Base-by-base conservation (phyloP, 2,113 vertebrate genomes). In the Tragelaphus strepsiceros region DNA sequence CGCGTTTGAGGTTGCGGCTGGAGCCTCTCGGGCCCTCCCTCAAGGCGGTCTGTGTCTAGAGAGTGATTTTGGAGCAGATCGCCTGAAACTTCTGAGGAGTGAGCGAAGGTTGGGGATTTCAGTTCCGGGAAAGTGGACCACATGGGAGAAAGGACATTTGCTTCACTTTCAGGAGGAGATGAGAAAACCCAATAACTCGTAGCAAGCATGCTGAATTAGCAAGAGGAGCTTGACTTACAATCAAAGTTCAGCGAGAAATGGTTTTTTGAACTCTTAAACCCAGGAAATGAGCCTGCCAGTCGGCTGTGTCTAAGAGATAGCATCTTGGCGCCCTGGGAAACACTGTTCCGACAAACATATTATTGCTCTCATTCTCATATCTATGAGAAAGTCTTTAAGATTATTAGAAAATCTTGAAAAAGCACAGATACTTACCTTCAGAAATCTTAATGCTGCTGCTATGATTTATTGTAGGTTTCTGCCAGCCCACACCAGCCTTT, bases 261-360 rank as follows among this genome's bases (percentile, higher is more conserved):
- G 91, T 84, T 77, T 98, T 97, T 96, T 98, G 98, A 98, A 97
- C 98, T 96, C 97, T 98, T 90, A 96, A 91, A 95, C 88, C 62
- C 92, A 97, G 98, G 97, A 98, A 97, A 97, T 96, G 97, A 98
- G 97, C 54, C 87, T 91, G 93, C 96, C 95, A 89, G 56, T 97
- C 91, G 61, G 97, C 94, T 77, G 86, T 64, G 56, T 87, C 94
- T 10, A 74, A 95, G 94, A 90, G 94, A 91, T 83, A 94, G 86
- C 53, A 93, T 98, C 97, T 93, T 86, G 82, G 88, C 87, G 83
- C 93, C 98, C 86, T 62, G 91, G 97, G 93, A 96, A 95, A 77
- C 86, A 59, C 94, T 49, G 90, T 87, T 92, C 89, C 6, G 24
- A 88, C 97, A 96, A 95, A 94, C 97, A 95, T 28, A 83, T 91